Base-by-base conservation (phyloP, 2,113 vertebrate species). In the Cephalophus harveyi region DNA sequence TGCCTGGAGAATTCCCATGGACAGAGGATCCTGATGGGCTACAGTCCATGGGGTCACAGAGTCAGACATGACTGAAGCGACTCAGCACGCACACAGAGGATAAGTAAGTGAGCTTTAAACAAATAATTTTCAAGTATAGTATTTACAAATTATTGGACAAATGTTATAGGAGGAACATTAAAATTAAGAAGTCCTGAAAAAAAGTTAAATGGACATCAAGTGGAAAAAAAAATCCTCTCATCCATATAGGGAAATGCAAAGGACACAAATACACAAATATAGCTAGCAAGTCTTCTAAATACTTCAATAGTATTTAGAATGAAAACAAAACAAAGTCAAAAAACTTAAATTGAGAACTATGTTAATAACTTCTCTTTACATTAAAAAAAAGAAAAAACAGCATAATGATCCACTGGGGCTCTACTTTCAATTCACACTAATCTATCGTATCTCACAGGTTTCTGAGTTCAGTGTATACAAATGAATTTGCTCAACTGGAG, bases 381-480 rank as follows among this genome's bases (percentile, higher is more conserved):
- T 14, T 7, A 27, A 76, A 43, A 76, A 76, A 59, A 11, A 11
- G 25, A 59, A 83, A 76, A 90, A 76, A 33, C 52, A 88, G 11
- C 76, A 50, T 50, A 13, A 84, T 6, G 6, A 92, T 27, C 36
- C 60, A 84, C 15, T 23, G 46, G 14, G 7, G 11, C 28, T 82
- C 7, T n/a, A 81, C n/a, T 95, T 96, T 90, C 21, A 94, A 88
- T 92, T 95, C 54, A 92, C n/a, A 94, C 40, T 60, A 55, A 87
- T 74, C 57, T 64, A 83, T 76, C 84, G 50, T 76, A 93, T 91
- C 94, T 92, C 36, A 50, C 60, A 89, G n/a, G n/a, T 92, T 94
- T 92, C 95, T 90, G 93, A 98, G 64, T 94, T 96, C 92, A 97
- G 62, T 50, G 16, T 76, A 76, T 59, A 95, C 52, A n/a, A 27